Evolutionary conservation across 2,797 vertebrate genomes (phyloP), one percentile per base, ranked within the genome.

Genomic region (Liasis olivaceus): DNA sequence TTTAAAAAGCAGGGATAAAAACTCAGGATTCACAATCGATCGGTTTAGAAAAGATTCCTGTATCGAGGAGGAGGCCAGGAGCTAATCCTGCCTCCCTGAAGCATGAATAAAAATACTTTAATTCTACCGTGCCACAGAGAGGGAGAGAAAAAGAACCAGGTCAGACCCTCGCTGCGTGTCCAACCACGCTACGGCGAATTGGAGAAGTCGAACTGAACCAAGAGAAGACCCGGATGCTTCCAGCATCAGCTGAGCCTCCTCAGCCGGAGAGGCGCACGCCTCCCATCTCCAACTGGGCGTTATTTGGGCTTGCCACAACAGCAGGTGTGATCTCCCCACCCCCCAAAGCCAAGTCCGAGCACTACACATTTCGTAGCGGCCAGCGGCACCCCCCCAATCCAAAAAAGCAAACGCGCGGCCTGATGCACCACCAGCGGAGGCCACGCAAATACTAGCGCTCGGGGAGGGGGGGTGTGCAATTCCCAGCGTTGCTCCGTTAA

Each of bases 1-100:
- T 64, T 26, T 88, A 28, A 36, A 91, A 85, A 22, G 0, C 12
- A 63, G 8, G n/a, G 84, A 86, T 91, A 85, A 90, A 94, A 66
- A 69, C 91, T 88, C 90, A 42, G 89, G 89, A 96, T 96, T 94
- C 95, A 96, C 96, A 96, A 94, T 95, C 95, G 94, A 12, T 90
- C 59, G 63, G 84, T 89, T 95, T 90, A 72, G 87, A 93, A 91
- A 42, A 90, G 94, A 95, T 93, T 95, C 94, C 94, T 93, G 92
- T 93, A 87, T 88, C 0, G 89, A 95, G 95, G 56, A 95, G 93
- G 94, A 90, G 92, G 84, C 91, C 85, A 14, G 8, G 26, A n/a
- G 89, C 95, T 94, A 94, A 94, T 94, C 93, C 94, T 0, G 0
- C 90, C 92, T 92, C 69, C 6, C 87, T 91, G 81, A 2, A 36